Base-by-base conservation (phyloP, 2,888 invertebrate species). In the Hypercompe scribonia region DNA sequence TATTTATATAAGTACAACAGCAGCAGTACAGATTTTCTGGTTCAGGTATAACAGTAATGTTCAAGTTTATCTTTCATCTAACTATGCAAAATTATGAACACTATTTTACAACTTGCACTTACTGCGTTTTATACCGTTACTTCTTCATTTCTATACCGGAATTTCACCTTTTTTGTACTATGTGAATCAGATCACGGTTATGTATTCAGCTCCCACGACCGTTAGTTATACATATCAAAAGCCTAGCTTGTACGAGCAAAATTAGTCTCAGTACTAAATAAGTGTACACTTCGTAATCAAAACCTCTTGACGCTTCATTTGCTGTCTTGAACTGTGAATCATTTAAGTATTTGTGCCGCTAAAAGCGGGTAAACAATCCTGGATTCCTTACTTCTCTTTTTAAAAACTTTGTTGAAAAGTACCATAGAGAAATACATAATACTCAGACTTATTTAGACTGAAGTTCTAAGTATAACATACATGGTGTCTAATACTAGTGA, bases 221-320 rank as follows among this genome's bases (percentile, higher is more conserved):
- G 69, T 64, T 68, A 33, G 70, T 78, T 79, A 71, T 80, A 73
- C 42, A 42, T 46, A 63, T 33, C 33, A 66, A 69, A 75, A 76
- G 78, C 81, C 78, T 74, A 76, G 72, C 46, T 54, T 70, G 61
- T 76, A 78, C 70, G 81, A 71, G 78, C 75, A 75, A 69, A 77
- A 73, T 75, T 71, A 66, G 71, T 75, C 70, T 74, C 72, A 72
- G 71, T 78, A 74, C 74, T 78, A 71, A 73, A 67, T 61, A 71
- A n/a, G 50, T n/a, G 24, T 72, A 67, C 66, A 34, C 64, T 31
- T 73, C 31, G 7, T 76, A 70, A 75, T 76, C 76, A 65, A 74
- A 84, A 75, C 81, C 81, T 81, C 80, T 81, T 79, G 78, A 75
- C 73, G 79, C 75, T 84, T 81, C 80, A 80, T 74, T 84, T 81